Evolutionary conservation across 1,140 invertebrate genomes (phyloP).

Genomic region (Dendroctonus ponderosae): DNA sequence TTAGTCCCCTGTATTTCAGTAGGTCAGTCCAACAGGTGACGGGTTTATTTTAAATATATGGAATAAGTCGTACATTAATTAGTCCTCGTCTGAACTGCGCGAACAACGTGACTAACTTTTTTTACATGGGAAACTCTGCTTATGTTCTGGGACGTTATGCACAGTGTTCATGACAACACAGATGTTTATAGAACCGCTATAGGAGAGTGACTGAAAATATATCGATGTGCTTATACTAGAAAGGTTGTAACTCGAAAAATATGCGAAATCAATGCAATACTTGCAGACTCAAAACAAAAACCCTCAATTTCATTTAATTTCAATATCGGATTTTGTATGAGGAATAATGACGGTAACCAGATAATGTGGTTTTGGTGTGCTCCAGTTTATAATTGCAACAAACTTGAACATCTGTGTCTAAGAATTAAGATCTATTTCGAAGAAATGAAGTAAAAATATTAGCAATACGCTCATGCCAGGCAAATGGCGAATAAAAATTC

Average conservation of each 20-base stretch:
- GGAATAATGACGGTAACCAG: no score
- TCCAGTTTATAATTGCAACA: no score
- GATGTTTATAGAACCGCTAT: slow-evolving; percentile 3
- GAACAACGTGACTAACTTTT: slow-evolving; percentile 3
- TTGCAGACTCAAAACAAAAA: neutral
- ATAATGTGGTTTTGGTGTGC: no score
- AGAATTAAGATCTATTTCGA: no score
- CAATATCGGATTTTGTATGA: no score
- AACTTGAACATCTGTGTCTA: no score
- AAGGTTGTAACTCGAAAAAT: neutral
- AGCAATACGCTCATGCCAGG: no score
- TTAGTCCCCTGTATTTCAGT: no score
- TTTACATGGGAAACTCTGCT: slow-evolving; percentile 8
- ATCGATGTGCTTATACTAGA: neutral
- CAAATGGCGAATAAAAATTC: no score
- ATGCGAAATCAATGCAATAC: neutral
- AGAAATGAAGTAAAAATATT: no score
- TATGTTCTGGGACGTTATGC: slow-evolving; percentile 13
- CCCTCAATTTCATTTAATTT: neutral
- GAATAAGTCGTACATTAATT: slow-evolving; percentile 6
- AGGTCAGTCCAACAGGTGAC: neutral
- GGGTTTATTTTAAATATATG: neutral
- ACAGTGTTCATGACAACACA: slow-evolving; percentile 6
- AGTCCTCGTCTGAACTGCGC: slow-evolving; percentile 9
- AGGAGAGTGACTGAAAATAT: neutral